Conservation (phyloP, 2,113 vertebrate species). For the Notothenia coriiceps region DNA sequence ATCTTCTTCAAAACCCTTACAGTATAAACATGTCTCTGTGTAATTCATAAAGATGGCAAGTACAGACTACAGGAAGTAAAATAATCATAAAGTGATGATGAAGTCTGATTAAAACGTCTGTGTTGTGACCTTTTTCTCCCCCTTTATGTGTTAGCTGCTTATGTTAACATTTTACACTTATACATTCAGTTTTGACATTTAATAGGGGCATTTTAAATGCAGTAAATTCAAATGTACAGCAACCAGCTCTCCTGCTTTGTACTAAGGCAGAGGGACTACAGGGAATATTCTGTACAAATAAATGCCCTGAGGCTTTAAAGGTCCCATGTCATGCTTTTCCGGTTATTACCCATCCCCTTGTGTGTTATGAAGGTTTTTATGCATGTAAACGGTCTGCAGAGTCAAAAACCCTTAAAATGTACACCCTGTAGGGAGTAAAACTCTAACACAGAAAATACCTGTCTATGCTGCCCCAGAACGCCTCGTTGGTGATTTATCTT, state of each 20-base stretch:
- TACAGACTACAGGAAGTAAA: not conserved
- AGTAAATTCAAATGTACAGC: constrained; percentile 44
- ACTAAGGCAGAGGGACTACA: not conserved
- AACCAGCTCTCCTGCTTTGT: constrained; percentile 39
- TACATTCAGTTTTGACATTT: constrained; percentile 29
- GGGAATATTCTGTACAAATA: constrained; percentile 36
- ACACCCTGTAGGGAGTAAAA: too few species aligned
- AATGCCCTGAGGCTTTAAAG: constrained; percentile 21
- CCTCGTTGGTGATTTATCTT: too few species aligned
- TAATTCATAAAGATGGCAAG: not conserved
- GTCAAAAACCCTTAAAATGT: too few species aligned
- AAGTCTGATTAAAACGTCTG: not conserved
- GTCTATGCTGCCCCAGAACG: too few species aligned
- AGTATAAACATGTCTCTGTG: not conserved
- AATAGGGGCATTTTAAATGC: constrained; percentile 39
- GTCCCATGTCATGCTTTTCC: too few species aligned
- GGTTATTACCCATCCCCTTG: too few species aligned
- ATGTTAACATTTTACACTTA: constrained; percentile 20
- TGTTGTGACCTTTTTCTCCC: constrained; percentile 13
- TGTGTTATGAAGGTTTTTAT: too few species aligned
- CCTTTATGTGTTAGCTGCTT: constrained; percentile 27
- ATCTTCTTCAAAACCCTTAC: not conserved
- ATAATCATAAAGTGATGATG: not conserved
- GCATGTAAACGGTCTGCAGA: too few species aligned
- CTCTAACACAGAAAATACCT: too few species aligned